Base-by-base conservation (phyloP, 2,888 invertebrate genomes). In the Drosophila paranaensis region DNA sequence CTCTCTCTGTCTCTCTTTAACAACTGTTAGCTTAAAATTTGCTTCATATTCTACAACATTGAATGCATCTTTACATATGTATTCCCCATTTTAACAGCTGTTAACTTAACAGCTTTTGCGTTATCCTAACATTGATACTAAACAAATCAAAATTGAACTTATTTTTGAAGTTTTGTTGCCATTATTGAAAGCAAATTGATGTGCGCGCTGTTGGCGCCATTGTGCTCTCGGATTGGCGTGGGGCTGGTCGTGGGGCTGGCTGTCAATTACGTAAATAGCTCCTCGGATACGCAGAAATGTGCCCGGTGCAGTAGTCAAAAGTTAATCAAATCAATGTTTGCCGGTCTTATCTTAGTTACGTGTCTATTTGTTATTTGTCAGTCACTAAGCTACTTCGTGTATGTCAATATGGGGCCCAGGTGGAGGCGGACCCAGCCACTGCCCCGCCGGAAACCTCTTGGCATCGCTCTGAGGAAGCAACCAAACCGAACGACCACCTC, bases 301-400 rank as follows among this genome's bases (percentile, higher is more conserved):
- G 54, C 63, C 46, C 74, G 58, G 60, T 75, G 76, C 74, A 76
- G 48, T 75, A 56, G 74, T 78, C 82, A 81, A 82, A 83, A 86
- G 86, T 82, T 82, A 82, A 82, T 82, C 86, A 82, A 82, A 82
- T 82, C 82, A 86, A 79, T 83, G 86, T 79, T 85, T 72, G 72
- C 75, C 75, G 68, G 43, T 78, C 78, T 77, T 79, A 77, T 68
- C 86, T 79, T 60, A 70, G 83, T 82, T 72, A 82, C 80, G 75
- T 82, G 80, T 82, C 80, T 83, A 86, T 83, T 79, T 83, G 82
- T 85, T 83, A 87, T 83, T 83, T 83, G 82, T 83, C 82, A 87
- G 79, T 87, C 82, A 87, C 84, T 83, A 83, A 83, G 82, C 84
- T 75, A 83, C 79, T 81, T 87, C 71, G 74, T 74, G 66, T 67